phyloP scores from a whole-genome alignment of 2,888 invertebrate species.

The Vanessa cardui region DNA sequence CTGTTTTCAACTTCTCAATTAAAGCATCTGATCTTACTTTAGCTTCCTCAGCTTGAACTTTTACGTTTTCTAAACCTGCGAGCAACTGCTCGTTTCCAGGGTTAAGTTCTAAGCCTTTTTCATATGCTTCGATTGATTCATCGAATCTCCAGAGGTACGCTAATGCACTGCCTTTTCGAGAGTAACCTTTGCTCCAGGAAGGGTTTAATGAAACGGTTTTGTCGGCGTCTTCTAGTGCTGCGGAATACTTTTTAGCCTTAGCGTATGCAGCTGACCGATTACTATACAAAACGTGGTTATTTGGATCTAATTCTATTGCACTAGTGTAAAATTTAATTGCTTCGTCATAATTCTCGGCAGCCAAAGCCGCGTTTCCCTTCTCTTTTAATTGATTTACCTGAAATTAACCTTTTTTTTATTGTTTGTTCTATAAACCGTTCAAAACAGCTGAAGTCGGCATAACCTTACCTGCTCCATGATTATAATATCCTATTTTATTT shows the following conservation, averaged over 20 bases:
- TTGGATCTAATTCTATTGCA: conserved; percentile 89
- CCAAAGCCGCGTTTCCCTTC: conserved; percentile 92
- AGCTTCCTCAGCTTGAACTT: conserved; percentile 54
- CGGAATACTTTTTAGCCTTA: conserved; percentile 88
- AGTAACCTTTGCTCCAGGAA: conserved; percentile 94
- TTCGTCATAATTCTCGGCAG: conserved; percentile 89
- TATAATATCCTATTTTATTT: conserved; percentile 37
- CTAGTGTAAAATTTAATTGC: conserved; percentile 91
- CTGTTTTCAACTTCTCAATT: conserved; percentile 83
- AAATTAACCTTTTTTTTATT: conserved; percentile 47
- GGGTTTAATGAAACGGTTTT: conserved; percentile 91
- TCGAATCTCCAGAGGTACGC: conserved; percentile 88
- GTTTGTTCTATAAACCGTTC: conserved; percentile 28
- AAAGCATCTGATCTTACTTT: conserved; percentile 59
- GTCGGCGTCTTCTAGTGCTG: conserved; percentile 93
- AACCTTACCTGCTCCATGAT: conserved; percentile 80
- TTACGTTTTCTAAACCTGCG: conserved; percentile 86
- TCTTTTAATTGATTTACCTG: conserved; percentile 93
- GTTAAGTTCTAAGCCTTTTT: conserved; percentile 86
- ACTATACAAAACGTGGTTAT: conserved; percentile 94
- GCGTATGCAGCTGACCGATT: conserved; percentile 96
- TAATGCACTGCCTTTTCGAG: conserved; percentile 93
- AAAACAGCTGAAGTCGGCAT: conserved; percentile 54
- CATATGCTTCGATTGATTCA: conserved; percentile 90
- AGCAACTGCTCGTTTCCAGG: conserved; percentile 88